Evolutionary conservation across 2,888 invertebrate species (phyloP), one percentile per base, ranked within the genome.

Genomic region (Lasioglossum malachurum): DNA sequence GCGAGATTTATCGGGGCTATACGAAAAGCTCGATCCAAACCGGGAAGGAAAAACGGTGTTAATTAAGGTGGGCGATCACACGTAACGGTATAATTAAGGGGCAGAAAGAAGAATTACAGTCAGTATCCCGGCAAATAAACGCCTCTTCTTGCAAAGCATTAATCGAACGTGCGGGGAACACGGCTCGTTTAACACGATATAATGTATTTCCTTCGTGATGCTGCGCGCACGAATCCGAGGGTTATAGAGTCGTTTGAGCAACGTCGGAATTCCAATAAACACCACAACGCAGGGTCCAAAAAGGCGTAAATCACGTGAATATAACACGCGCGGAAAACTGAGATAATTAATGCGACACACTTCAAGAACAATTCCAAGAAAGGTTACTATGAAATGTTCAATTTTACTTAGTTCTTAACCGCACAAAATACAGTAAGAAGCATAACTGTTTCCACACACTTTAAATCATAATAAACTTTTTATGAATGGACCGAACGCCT

Each of bases 31-130:
- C 73, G 75, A 41, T 46, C 76, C 60, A 41, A 74, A 64, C 75
- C 57, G 67, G 77, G 80, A 38, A 41, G 38, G 23, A 80, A 82
- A 72, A 79, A 12, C 77, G 81, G 79, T 71, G 82, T 75, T 88
- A 89, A 89, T 89, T 89, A 90, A 90, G 82, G 78, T 69, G 83
- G 75, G 69, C 84, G 81, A 89, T 90, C 80, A 82, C 83, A 71
- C 77, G 79, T 90, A 90, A 90, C 90, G 86, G 88, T 90, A 87
- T 88, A 90, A 90, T 90, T 89, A 88, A 83, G 82, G 88, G 86
- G 75, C 78, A 83, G 80, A 80, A 82, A 84, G 79, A 83, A 82
- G 80, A 71, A 84, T 89, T 80, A 77, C 73, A 78, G 72, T 35
- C 72, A 80, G 67, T 82, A 60, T 46, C 71, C 64, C 74, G 67